These are phyloP conservation scores for Sitophilus oryzae DNA, from an alignment of 1,140 invertebrate genomes.

Conservation along the genomic window DNA sequence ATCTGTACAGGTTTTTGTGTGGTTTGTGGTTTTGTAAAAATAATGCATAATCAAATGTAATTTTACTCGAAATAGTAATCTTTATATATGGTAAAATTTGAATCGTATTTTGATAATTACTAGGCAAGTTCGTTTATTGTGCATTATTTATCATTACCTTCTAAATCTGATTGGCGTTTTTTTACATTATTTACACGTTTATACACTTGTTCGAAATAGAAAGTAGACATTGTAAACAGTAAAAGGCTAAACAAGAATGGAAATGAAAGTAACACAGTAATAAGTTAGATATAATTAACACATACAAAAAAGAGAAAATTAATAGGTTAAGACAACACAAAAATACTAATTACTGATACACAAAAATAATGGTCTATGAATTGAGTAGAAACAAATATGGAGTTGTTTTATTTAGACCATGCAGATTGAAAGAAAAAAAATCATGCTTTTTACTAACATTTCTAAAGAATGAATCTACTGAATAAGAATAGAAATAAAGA, in stretches of 20 bases:
- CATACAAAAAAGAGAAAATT: conserved; percentile 4
- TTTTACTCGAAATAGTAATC: no score
- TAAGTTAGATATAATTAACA: not conserved
- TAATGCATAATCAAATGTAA: not conserved
- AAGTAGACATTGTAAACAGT: conserved; percentile 9
- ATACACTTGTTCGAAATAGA: conserved; percentile 5
- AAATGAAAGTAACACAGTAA: conserved; percentile 1
- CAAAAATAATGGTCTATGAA: not conserved
- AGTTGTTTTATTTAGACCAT: not conserved
- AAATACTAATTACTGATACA: not conserved
- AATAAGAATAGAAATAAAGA: not conserved
- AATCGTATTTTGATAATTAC: no score
- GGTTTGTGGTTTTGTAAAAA: conserved; percentile 18
- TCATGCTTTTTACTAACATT: not conserved
- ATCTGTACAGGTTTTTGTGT: conserved; percentile 23
- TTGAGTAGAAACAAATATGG: not conserved
- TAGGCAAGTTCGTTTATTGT: no score
- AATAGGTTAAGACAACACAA: conserved; percentile 1
- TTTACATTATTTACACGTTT: conserved; percentile 13
- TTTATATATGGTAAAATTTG: no score
- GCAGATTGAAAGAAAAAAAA: not conserved
- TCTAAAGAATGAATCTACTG: no score
- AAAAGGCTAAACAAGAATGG: conserved; percentile 5
- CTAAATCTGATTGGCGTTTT: conserved; percentile 8
- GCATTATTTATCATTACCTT: not conserved